Evolutionary conservation across 2,888 invertebrate species (phyloP), one percentile per base, ranked within the genome.

Genomic region (Xestia ashworthii): DNA sequence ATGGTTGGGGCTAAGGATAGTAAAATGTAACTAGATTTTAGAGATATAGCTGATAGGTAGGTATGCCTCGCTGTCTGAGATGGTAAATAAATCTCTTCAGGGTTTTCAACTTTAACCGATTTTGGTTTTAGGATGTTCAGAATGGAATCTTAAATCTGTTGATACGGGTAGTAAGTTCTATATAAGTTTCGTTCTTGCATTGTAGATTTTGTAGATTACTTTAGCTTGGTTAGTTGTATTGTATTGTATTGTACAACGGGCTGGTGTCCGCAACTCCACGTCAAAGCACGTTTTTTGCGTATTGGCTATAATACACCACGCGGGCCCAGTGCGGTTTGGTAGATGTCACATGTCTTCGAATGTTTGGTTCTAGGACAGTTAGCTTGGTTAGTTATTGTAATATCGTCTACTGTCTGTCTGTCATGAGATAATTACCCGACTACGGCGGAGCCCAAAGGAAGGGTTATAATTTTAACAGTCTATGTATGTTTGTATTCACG

Each of bases 31-130:
- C 48, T 62, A 32, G 32, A 81, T 55, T 74, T 70, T 38, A 38
- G 70, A 65, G 1, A 46, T 53, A 46, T 60, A 38, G 1, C 32
- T 48, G 25, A 22, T 41, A n/a, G n/a, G n/a, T n/a, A n/a, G n/a
- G n/a, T n/a, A 44, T 25, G 14, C 5, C 25, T n/a, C 32, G 48
- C n/a, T 4, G 53, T 65, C 58, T 58, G 50, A 9, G 44, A 55
- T 41, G 14, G 73, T 68, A 32, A n/a, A 22, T 58, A n/a, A 46
- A 58, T 76, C 22, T 38, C 64, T 25, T 44, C 22, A 80, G 76
- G 76, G 82, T n/a, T 66, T 25, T 32, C 65, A 69, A 76, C 3
- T 65, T 76, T 76, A n/a, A 62, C 4, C n/a, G 53, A n/a, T 32
- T 64, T 22, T 62, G 19, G 19, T 64, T 53, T 14, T 9, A 9